Base-by-base conservation (phyloP, 2,113 vertebrate species). In the Engystomops pustulosus region DNA sequence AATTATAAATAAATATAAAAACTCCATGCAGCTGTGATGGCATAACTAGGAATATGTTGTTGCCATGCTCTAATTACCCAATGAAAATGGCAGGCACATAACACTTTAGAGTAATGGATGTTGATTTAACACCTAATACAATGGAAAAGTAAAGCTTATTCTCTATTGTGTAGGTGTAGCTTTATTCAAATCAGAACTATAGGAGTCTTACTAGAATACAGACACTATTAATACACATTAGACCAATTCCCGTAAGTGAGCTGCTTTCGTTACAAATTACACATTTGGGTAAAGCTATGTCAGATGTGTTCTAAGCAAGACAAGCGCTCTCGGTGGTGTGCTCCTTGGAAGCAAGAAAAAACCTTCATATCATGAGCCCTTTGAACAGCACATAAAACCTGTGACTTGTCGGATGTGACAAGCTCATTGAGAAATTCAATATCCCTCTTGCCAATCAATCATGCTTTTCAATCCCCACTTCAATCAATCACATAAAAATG, bases 391-490 rank as follows among this genome's bases (percentile, higher is more conserved):
- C 83, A 84, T 79, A 84, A 84, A 75, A 84, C 71, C 9, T 38
- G 70, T 62, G 47, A 79, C 83, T 79, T 79, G 83, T 84, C 70
- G 83, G 83, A 84, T 84, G 83, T 84, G 83, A 84, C 83, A 84
- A 75, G 62, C 83, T 84, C 83, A 79, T 84, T 84, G 83, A 84
- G 70, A 79, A 84, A 84, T 74, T 70, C 83, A 84, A 84, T 84
- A 84, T 84, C 74, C 83, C 34, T 84, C 83, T 79, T 84, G 83
- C 74, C 83, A 84, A 84, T 84, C 83, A 78, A 84, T 84, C 83
- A 84, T 41, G 60, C 83, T 84, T 78, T 79, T 84, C 83, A 78
- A 58, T 84, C 71, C 75, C 74, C 55, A 70, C 65, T 84, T 84
- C 83, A 84, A 84, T 84, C 83, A 79, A 84, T 84, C 83, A 79